These are phyloP conservation scores for Tetranychus urticae DNA, from an alignment of 1,140 invertebrate genomes.

Conservation along the genomic window DNA sequence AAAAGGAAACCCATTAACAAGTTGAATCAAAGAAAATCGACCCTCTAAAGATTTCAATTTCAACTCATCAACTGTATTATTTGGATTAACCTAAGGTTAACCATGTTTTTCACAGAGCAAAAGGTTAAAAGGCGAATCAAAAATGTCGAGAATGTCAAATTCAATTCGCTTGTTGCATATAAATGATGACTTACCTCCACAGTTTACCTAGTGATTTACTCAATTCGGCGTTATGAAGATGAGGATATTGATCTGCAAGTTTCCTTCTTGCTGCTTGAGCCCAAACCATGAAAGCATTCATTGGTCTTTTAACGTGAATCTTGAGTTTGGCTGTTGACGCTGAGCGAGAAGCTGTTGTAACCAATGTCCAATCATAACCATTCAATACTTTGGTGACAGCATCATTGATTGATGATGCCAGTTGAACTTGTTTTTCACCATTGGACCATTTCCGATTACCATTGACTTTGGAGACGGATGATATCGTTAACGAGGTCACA, in stretches of 20 bases:
- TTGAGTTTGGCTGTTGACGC: slow-evolving; percentile 23
- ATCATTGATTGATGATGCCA: slow-evolving; percentile 8
- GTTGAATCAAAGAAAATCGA: too few relatives aligned
- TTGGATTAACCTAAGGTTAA: too few relatives aligned
- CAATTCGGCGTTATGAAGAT: slow-evolving; percentile 58
- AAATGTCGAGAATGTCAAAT: too few relatives aligned
- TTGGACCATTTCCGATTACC: too few relatives aligned
- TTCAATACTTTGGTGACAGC: slow-evolving; percentile 24
- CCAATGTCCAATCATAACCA: slow-evolving; percentile 61
- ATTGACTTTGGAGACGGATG: too few relatives aligned
- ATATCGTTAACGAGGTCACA: too few relatives aligned
- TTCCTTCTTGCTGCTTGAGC: slow-evolving; percentile 67
- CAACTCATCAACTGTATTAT: too few relatives aligned
- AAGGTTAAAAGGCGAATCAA: too few relatives aligned
- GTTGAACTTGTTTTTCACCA: not conserved
- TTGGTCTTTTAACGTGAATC: slow-evolving; percentile 63
- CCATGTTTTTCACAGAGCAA: too few relatives aligned
- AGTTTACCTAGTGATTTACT: not conserved
- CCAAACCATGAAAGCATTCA: slow-evolving; percentile 95
- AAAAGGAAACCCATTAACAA: not conserved
- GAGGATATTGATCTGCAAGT: slow-evolving; percentile 66
- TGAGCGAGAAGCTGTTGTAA: slow-evolving; percentile 26
- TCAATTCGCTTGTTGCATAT: too few relatives aligned
- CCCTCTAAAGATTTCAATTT: too few relatives aligned
- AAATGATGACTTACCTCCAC: not conserved